Evolutionary conservation across 1,140 invertebrate species (phyloP).

Genomic region (Neodiprion pinetum): DNA sequence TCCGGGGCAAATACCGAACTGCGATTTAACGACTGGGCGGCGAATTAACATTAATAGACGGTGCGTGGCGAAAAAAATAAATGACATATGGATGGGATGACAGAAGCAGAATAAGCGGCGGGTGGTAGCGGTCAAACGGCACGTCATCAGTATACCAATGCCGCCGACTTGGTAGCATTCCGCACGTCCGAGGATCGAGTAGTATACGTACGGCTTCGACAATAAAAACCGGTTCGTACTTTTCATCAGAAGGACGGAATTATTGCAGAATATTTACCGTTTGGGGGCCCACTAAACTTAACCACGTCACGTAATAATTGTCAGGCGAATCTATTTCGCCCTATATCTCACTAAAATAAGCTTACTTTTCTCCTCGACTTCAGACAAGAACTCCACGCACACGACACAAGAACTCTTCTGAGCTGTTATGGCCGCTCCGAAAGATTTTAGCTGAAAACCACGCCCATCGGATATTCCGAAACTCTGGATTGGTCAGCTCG

Average conservation of each 20-base stretch:
- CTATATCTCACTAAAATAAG: neutral
- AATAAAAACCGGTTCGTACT: neutral
- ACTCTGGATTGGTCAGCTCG: neutral
- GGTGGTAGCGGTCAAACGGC: neutral
- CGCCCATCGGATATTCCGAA: neutral
- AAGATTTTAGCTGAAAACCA: slow-evolving; percentile 1
- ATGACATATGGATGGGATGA: neutral
- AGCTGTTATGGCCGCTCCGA: neutral
- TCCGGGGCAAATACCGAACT: too few relatives aligned
- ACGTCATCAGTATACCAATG: neutral
- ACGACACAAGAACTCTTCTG: neutral
- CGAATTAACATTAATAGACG: too few relatives aligned
- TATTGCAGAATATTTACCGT: too few relatives aligned
- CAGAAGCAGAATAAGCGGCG: neutral
- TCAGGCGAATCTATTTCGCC: neutral
- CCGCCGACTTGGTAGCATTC: neutral
- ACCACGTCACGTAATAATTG: neutral
- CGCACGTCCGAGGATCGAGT: neutral
- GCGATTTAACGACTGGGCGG: too few relatives aligned
- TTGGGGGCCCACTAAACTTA: too few relatives aligned
- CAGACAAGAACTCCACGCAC: neutral
- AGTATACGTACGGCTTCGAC: neutral
- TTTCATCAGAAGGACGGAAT: neutral
- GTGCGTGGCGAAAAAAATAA: neutral
- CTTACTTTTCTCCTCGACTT: neutral